Evolutionary conservation across 1,140 invertebrate species (phyloP).

Genomic region (Trinorchestia longiramus): DNA sequence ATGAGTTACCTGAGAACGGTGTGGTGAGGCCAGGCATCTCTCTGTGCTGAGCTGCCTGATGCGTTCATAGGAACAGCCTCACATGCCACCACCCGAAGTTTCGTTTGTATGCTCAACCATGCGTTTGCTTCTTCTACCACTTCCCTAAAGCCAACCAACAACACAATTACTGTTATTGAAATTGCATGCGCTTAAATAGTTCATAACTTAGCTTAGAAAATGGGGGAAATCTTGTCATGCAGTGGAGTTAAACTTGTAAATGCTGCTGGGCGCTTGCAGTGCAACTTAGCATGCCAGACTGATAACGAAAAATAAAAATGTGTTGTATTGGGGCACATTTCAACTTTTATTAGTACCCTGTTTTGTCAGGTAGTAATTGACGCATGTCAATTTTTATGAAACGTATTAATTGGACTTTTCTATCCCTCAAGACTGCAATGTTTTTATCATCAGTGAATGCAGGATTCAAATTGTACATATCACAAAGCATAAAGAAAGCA

Average conservation of each 20-base stretch:
- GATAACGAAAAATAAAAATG: neutral
- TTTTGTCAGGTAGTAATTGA: neutral
- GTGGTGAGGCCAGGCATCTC: conserved; percentile 38
- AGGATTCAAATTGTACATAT: neutral
- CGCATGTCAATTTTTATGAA: neutral
- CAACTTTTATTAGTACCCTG: neutral
- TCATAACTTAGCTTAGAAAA: neutral
- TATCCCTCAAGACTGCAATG: neutral
- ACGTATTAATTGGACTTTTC: neutral
- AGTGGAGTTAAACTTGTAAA: too few relatives aligned
- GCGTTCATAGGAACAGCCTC: neutral
- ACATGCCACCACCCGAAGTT: neutral
- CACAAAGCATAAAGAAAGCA: too few relatives aligned
- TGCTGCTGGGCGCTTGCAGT: neutral
- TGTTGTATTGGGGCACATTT: neutral
- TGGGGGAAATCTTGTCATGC: neutral
- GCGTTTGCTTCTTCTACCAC: neutral
- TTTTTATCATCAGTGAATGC: neutral
- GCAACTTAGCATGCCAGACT: neutral
- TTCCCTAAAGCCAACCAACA: neutral
- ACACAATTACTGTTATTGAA: neutral
- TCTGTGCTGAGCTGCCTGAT: neutral
- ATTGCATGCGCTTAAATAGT: neutral
- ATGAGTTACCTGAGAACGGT: conserved; percentile 13
- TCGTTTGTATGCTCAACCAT: neutral